Percentiles rank a stretch among this genome's conserved stretches.
phyloP scores from a whole-genome alignment of 2,113 vertebrate genomes.

The Thalassarche chlororhynchos region DNA sequence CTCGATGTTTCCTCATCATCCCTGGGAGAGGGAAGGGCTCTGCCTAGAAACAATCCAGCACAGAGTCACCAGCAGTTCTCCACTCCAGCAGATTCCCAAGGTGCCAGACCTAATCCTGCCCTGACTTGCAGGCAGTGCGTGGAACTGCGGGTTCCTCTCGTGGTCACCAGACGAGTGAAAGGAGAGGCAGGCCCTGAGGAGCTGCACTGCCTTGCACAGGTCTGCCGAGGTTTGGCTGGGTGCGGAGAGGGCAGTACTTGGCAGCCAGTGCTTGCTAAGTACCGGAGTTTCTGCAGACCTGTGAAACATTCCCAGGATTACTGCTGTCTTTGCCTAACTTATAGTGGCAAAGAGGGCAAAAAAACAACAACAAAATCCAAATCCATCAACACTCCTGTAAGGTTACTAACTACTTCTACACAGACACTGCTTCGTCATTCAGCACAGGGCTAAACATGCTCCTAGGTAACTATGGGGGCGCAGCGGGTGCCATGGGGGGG shows the following conservation, averaged over 20 bases:
- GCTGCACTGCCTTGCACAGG: background rate
- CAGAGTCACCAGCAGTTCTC: background rate
- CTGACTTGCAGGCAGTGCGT: background rate
- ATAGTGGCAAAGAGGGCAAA: rapidly evolving
- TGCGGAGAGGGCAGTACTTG: background rate
- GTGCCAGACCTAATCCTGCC: background rate
- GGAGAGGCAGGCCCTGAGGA: background rate
- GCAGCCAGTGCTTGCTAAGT: background rate
- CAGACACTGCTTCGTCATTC: background rate
- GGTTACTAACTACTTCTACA: background rate
- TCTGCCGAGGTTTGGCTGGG: background rate
- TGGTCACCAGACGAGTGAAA: background rate
- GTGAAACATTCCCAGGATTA: background rate
- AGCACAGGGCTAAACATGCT: background rate
- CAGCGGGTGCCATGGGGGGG: background rate
- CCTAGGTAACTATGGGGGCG: background rate
- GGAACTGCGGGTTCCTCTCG: background rate
- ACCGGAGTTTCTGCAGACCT: background rate
- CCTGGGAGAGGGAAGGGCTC: background rate
- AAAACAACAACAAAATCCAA: background rate
- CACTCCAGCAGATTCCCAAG: background rate
- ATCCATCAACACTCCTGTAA: background rate
- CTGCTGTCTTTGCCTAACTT: background rate
- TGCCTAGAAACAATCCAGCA: background rate
- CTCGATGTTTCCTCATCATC: background rate